phyloP scores from a whole-genome alignment of 2,888 invertebrate genomes.

The Criorhina ranunculi region DNA sequence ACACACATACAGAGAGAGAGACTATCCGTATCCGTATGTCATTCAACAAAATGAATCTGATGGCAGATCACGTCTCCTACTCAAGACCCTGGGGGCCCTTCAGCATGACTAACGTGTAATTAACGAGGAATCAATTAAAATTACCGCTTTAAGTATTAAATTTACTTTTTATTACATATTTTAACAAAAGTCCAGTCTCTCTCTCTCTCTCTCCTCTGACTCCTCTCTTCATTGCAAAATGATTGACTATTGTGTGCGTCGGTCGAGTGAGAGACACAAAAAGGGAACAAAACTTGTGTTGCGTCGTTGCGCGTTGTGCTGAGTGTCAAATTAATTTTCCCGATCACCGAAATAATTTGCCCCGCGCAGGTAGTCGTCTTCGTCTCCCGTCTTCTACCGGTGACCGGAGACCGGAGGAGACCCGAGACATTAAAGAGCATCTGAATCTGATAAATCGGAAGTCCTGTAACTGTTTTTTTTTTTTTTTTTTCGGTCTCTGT shows the following conservation, averaged over 20 bases:
- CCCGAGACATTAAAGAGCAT: slow-evolving; percentile 62
- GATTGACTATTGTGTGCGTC: slow-evolving; percentile 47
- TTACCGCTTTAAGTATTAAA: slow-evolving; percentile 42
- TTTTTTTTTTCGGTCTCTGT: slow-evolving; percentile 26
- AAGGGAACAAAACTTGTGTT: slow-evolving; percentile 13
- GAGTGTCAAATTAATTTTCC: slow-evolving; percentile 68
- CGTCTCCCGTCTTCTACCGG: too few relatives aligned
- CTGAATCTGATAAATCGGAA: slow-evolving; percentile 70
- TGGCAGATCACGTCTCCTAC: slow-evolving; percentile 47
- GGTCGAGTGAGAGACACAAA: slow-evolving; percentile 20
- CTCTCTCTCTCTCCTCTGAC: too few relatives aligned
- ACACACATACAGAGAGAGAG: background rate
- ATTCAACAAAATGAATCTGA: slow-evolving; percentile 51
- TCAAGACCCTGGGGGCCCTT: slow-evolving; percentile 27
- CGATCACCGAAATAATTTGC: slow-evolving; percentile 59
- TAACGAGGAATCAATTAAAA: slow-evolving; percentile 70
- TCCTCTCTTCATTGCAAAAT: slow-evolving; percentile 8
- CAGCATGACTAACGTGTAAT: slow-evolving; percentile 48
- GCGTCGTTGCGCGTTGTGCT: slow-evolving; percentile 24
- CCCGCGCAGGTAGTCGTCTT: slow-evolving; percentile 37
- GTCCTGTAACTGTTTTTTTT: slow-evolving; percentile 16
- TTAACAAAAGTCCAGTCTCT: too few relatives aligned
- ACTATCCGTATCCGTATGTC: slow-evolving; percentile 15
- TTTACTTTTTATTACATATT: slow-evolving; percentile 42
- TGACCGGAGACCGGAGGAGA: slow-evolving; percentile 29